Base-by-base conservation (phyloP, 2,888 invertebrate genomes). In the Caenorhabditis sulstoni region DNA sequence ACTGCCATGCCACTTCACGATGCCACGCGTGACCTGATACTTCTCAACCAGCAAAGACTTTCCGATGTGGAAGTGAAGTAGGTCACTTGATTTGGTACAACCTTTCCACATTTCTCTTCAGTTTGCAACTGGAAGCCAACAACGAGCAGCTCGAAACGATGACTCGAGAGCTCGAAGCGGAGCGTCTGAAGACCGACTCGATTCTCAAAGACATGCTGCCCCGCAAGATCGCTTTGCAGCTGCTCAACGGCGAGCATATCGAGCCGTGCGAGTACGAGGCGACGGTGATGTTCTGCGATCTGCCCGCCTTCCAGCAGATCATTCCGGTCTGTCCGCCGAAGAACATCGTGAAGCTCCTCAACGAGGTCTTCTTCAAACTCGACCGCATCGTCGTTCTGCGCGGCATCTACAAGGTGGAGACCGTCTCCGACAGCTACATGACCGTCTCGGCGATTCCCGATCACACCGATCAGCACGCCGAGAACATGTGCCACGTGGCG, bases 221-320 rank as follows among this genome's bases (percentile, higher is more conserved):
- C 0, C 76, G 75, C 18, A 85, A 87, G 29, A 90, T 91, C 9
- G 90, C 91, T 11, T 70, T 85, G 39, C 87, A 88, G 62, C 82
- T 91, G 5, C 75, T 88, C 23, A 83, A 84, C 16, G 91, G 91
- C 14, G 85, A 87, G 59, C 85, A 81, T n/a, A 90, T 91, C 3
- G 88, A 90, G 59, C 86, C 89, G 1, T 67, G 89, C 81, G 78
- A 78, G 44, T 83, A 87, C 80, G 85, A 87, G 12, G 90, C 89
- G 3, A 90, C 90, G 1, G 89, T 90, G 20, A 87, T 91, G 83
- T 91, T 91, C 83, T 88, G 90, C 50, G 91, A 91, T 78, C 89
- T 91, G 11, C 91, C 91, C 22, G 88, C 86, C 18, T 91, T 91
- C 79, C 90, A 90, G 53, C 85, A 84, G 65, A 91, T 91, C 45